Evolutionary conservation across 2,113 vertebrate species (phyloP).

Genomic region (Fregetta grallaria): DNA sequence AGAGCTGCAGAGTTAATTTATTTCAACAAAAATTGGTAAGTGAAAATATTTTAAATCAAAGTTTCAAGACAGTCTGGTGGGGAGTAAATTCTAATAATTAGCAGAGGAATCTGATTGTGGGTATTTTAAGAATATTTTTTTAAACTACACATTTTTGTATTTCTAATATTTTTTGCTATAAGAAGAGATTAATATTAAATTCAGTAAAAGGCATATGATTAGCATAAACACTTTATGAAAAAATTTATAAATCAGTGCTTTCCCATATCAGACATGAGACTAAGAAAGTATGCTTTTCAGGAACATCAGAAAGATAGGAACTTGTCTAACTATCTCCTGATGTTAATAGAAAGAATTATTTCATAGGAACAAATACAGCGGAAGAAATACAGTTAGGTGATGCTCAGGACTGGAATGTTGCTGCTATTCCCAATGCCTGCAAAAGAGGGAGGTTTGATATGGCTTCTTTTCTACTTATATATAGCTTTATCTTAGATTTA

Average conservation of each 20-base stretch:
- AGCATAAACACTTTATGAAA: not conserved
- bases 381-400: not conserved
- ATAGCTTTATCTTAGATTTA: not conserved
- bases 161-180: not conserved
- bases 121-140: not conserved
- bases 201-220: not conserved
- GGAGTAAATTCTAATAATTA: not conserved
- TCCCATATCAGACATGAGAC: not conserved
- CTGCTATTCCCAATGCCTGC: not conserved
- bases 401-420: not conserved
- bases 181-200: not conserved
- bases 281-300: not conserved
- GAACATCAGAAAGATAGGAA: not conserved
- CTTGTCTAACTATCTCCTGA: rapidly evolving
- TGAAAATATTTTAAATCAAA: not conserved
- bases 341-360: not conserved
- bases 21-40: not conserved
- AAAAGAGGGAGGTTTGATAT: not conserved
- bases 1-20: not conserved
- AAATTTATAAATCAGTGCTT: not conserved
- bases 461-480: not conserved
- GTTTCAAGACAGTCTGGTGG: not conserved
- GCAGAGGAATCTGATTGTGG: not conserved
- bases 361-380: not conserved
- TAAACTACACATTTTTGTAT: not conserved